These are phyloP conservation scores for Eulimnadia texana DNA, from an alignment of 1,140 invertebrate species.

Conservation along the genomic window DNA sequence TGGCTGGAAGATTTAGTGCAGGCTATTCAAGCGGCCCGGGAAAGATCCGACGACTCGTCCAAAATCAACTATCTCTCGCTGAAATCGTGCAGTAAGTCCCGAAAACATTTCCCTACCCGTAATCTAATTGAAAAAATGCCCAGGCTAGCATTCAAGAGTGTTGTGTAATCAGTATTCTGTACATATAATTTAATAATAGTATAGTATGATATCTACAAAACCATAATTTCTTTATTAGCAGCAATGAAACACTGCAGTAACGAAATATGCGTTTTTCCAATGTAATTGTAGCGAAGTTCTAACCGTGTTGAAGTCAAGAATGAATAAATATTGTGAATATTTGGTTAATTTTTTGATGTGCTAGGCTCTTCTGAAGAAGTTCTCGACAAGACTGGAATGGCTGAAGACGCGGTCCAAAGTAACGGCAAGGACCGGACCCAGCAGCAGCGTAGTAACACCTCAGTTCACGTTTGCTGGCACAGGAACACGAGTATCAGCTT, in stretches of 20 bases:
- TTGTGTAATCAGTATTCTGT: too few relatives aligned
- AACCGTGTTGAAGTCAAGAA: too few relatives aligned
- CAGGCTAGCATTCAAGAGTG: too few relatives aligned
- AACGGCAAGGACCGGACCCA: constrained; percentile 30
- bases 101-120: background rate
- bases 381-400: constrained; percentile 43
- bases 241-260: too few relatives aligned
- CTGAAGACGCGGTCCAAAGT: constrained; percentile 26
- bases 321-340: constrained; percentile 12
- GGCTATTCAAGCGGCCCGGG: constrained; percentile 50
- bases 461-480: constrained; percentile 96
- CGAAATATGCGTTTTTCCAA: too few relatives aligned
- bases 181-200: too few relatives aligned
- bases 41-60: constrained; percentile 38
- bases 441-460: constrained; percentile 65
- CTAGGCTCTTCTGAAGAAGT: constrained; percentile 57
- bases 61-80: constrained; percentile 53
- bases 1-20: constrained; percentile 71
- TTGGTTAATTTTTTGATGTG: background rate
- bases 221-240: too few relatives aligned
- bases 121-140: background rate
- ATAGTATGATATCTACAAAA: too few relatives aligned
- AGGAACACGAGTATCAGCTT: constrained; percentile 73
- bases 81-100: constrained; percentile 57
- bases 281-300: too few relatives aligned